phyloP scores from a whole-genome alignment of 2,888 invertebrate genomes.

The Synanthedon myopaeformis region DNA sequence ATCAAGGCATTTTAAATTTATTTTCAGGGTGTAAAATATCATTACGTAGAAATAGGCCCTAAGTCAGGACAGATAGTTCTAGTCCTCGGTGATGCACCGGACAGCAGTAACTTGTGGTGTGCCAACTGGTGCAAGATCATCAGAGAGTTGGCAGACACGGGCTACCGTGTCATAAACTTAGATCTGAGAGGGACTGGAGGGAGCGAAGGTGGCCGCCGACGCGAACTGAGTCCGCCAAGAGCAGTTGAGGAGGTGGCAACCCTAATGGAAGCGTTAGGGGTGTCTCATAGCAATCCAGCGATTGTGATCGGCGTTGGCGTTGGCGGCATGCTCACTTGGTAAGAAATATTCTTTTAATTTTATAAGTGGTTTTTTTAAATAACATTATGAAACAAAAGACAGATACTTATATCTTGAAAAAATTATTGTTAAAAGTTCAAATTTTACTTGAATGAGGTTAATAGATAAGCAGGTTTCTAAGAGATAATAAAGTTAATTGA shows the following conservation, averaged over 20 bases:
- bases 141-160: slow-evolving; percentile 33
- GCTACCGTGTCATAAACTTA: slow-evolving; percentile 46
- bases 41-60: slow-evolving; percentile 58
- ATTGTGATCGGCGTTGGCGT: slow-evolving; percentile 55
- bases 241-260: slow-evolving; percentile 46
- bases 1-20: not conserved
- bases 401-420: too few species aligned
- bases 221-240: slow-evolving; percentile 44
- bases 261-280: slow-evolving; percentile 44
- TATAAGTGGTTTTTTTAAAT: slow-evolving; percentile 1
- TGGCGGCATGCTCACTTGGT: slow-evolving; percentile 63
- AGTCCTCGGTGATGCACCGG: slow-evolving; percentile 56
- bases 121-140: slow-evolving; percentile 45
- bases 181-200: slow-evolving; percentile 58
- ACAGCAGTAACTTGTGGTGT: slow-evolving; percentile 41
- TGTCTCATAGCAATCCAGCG: slow-evolving; percentile 37
- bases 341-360: slow-evolving; percentile 12
- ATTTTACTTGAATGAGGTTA: too few species aligned
- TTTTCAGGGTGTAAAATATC: slow-evolving; percentile 59
- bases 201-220: slow-evolving; percentile 46
- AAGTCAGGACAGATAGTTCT: slow-evolving; percentile 39
- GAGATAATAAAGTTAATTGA: too few species aligned
- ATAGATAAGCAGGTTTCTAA: too few species aligned
- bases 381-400: too few species aligned
- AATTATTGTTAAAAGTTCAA: too few species aligned